Evolutionary conservation across 2,113 vertebrate species (phyloP).

Genomic region (Chamaetylas fuelleborni): DNA sequence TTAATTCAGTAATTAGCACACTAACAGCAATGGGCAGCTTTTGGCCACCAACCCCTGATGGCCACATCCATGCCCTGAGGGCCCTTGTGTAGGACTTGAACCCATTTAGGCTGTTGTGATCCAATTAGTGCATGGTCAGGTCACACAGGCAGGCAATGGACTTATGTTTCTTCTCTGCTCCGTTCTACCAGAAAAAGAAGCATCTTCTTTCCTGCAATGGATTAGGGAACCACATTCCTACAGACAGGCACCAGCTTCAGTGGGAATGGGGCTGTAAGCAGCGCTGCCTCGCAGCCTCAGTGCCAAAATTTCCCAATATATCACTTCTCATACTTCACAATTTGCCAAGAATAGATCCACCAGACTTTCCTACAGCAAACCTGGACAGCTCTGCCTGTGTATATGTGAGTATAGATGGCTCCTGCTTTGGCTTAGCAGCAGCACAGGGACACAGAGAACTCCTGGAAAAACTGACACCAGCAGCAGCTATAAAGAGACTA

Average conservation of each 20-base stretch:
- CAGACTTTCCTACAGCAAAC: not conserved
- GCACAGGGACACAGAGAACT: not conserved
- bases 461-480: not conserved
- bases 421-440: not conserved
- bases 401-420: not conserved
- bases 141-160: not conserved
- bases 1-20: not conserved
- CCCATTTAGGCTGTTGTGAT: not conserved
- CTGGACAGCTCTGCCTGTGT: not conserved
- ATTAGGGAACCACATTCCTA: rapidly evolving
- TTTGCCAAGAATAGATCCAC: not conserved
- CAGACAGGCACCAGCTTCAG: not conserved
- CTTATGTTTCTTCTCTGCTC: not conserved
- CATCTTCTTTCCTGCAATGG: not conserved
- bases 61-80: rapidly evolving
- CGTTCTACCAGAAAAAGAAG: not conserved
- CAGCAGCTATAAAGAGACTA: not conserved
- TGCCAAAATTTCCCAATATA: not conserved
- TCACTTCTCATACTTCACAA: not conserved
- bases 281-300: not conserved
- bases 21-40: not conserved
- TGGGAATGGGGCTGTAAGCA: not conserved
- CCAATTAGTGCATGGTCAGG: not conserved
- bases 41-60: not conserved
- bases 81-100: rapidly evolving